A percentile compares a stretch with the other conserved stretches of the same genome.
Conservation (phyloP, 2,888 invertebrate genomes). For the Sarcophaga variegata region DNA sequence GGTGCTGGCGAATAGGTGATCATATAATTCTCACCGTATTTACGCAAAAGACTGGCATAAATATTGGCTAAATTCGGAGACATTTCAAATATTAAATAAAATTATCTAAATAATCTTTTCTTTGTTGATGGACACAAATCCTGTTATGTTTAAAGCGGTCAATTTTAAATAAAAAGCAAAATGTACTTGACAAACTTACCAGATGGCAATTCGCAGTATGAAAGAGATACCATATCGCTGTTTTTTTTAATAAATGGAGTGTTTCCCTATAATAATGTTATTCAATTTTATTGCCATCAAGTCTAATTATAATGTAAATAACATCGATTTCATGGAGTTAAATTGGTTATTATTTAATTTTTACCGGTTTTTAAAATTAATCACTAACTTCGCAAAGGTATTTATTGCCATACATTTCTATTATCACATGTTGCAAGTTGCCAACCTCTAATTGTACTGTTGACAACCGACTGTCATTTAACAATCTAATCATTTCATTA, state of each 20-base stretch:
- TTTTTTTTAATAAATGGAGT: no score
- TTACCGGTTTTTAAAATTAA: no score
- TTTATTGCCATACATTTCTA: neutral
- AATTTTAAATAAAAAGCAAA: constrained; percentile 8
- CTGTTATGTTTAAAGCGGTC: neutral
- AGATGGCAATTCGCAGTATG: neutral
- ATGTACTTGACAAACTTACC: no score
- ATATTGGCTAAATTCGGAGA: constrained; percentile 77
- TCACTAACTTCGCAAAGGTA: no score
- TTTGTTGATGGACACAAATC: neutral
- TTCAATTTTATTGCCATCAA: no score
- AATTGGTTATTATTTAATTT: no score
- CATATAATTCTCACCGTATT: constrained; percentile 74
- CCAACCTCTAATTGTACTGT: neutral
- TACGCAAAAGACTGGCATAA: constrained; percentile 76
- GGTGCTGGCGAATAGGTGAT: constrained; percentile 74
- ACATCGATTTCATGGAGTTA: no score
- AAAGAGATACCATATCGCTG: no score
- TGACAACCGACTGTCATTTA: no score
- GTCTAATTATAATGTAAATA: no score
- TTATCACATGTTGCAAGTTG: neutral
- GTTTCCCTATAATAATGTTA: no score
- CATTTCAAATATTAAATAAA: constrained; percentile 67
- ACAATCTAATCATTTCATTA: neutral
- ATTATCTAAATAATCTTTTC: neutral